Evolutionary conservation across 2,113 vertebrate genomes (phyloP), one percentile per base, ranked within the genome.

Genomic region (Corythornis vintsioides): DNA sequence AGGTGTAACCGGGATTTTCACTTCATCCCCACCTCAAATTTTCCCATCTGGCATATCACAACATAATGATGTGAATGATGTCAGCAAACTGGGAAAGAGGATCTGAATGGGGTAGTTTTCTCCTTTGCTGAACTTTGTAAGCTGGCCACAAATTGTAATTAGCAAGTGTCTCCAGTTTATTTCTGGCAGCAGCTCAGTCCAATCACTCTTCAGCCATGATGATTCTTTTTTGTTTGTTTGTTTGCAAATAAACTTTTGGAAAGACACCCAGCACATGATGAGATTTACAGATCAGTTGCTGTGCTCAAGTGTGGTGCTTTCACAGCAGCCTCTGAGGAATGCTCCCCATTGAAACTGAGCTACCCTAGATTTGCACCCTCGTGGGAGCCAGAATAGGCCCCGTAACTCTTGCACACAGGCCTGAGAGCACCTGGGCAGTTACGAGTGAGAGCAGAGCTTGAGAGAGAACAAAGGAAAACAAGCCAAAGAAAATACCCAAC

Each of bases 31-130:
- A 95, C 96, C 96, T 96, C 96, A 92, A 22, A 94, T 94, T 94
- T 97, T 96, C 96, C 96, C 91, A 89, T 92, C 95, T 96, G 94
- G 94, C 95, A 74, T 95, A 93, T 96, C 94, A 95, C 92, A 96
- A 90, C 95, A 92, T 93, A 94, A 91, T 77, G 86, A 95, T 94
- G 91, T 66, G 91, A 95, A 91, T 96, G 95, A 96, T 95, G 94
- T 97, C 96, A 97, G 67, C 90, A 77, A 29, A 85, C 93, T 73
- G 67, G 81, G 89, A 66, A 84, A 90, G 64, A 88, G 93, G 78
- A 96, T 70, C 76, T 76, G 57, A 94, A 94, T 55, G 65, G 94
- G 71, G 87, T 31, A 67, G 64, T 87, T 95, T 76, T 95, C 76
- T 92, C 82, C 80, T 84, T 93, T 89, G 43, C 71, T 63, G 88